Evolutionary conservation across 2,888 invertebrate species (phyloP), one percentile per base, ranked within the genome.

Genomic region (Nephrotoma guestfalica): DNA sequence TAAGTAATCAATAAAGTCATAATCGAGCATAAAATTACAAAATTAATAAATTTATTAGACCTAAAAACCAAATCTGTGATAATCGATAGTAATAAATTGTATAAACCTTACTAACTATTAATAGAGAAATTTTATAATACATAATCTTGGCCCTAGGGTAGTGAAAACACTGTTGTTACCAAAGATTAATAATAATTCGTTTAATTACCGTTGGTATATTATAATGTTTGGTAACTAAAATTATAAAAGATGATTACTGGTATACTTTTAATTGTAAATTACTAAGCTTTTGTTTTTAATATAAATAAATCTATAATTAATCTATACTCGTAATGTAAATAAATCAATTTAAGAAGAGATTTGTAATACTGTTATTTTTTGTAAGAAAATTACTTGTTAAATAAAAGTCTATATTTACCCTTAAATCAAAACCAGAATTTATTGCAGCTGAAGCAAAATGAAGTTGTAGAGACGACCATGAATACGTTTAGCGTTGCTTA

Each of bases 1-100:
- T 93, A 88, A 93, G 92, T 87, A 90, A 90, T 87, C 89, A 88
- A 87, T 71, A 30, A 71, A 71, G 30, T 7, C 9, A 6, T 43
- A 51, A 30, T 11, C 47, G 7, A 57, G n/a, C 51, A 18, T 30
- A 30, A 30, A 2, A 30, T 30, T 30, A 30, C 30, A 30, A 30
- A 30, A 30, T 3, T 30, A 30, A 30, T 2, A 30, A 30, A 30
- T 30, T 30, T 13, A 71, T 30, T 18, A 71, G 9, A 51, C n/a
- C 43, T 43, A 43, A 47, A 47, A 47, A 47, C 47, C 4, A 15
- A 51, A 15, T 71, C 71, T 71, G 71, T 71, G 71, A 71, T 71
- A 71, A 71, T 30, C 71, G 30, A 30, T 71, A 30, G 71, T 71
- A 71, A 71, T 71, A 30, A 71, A 71, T 43, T 1, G 30, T 5